Percentiles rank a stretch among this genome's conserved stretches.
These are phyloP conservation scores for Scopus umbretta DNA, from an alignment of 2,113 vertebrate genomes.

Conservation along the genomic window DNA sequence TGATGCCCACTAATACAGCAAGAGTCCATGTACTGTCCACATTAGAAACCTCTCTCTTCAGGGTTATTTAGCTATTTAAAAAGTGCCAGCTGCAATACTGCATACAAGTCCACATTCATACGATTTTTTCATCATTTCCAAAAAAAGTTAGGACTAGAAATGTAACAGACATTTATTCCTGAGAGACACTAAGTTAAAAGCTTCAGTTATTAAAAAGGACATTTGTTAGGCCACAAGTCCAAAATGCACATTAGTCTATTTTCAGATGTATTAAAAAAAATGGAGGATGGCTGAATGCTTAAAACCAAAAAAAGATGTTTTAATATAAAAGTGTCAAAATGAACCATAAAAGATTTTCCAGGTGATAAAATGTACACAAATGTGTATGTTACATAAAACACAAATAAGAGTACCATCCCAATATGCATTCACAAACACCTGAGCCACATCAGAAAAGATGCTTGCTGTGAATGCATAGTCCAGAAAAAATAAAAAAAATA, in stretches of 20 bases:
- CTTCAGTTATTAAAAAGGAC: background rate
- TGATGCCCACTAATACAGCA: background rate
- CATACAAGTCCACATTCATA: background rate
- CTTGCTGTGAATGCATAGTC: conserved; percentile 31
- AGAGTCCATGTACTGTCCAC: background rate
- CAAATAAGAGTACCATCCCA: background rate
- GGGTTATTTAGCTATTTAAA: background rate
- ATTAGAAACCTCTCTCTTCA: background rate
- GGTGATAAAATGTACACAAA: background rate
- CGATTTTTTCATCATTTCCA: background rate
- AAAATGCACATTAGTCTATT: background rate
- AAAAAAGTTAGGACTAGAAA: background rate
- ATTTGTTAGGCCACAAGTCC: conserved; percentile 1
- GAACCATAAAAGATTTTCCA: background rate
- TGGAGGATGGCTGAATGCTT: background rate
- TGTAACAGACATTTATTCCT: background rate
- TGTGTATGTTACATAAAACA: background rate
- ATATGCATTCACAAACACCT: conserved; percentile 22
- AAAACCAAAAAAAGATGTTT: background rate
- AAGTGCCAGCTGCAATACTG: background rate
- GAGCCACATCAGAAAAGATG: conserved; percentile 1
- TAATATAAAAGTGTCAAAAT: background rate
- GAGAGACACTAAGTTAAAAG: background rate
- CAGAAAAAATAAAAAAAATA: background rate
- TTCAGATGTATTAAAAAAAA: background rate